Conservation (phyloP, 2,888 invertebrate genomes). For the Biston stratarius region DNA sequence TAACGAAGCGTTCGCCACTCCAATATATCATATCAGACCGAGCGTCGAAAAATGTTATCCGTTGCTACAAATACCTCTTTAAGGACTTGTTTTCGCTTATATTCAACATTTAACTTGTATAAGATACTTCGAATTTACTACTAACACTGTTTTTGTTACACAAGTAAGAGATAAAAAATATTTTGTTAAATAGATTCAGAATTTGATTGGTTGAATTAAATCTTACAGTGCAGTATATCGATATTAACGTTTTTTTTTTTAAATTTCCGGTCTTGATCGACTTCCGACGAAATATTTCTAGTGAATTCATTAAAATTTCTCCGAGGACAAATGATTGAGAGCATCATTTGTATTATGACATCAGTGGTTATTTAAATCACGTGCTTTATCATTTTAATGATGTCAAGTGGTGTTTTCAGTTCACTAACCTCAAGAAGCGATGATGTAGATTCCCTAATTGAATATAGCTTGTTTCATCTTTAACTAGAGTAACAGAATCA, state of each 20-base stretch:
- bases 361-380: constrained; percentile 47
- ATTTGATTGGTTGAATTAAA: too few species aligned
- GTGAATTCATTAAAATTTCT: constrained; percentile 69
- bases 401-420: constrained; percentile 47
- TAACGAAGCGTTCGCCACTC: constrained; percentile 79
- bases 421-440: constrained; percentile 56
- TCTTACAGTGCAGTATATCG: too few species aligned
- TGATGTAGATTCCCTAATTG: constrained; percentile 72
- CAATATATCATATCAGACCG: constrained; percentile 84
- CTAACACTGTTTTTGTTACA: too few species aligned
- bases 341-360: constrained; percentile 57
- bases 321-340: constrained; percentile 52
- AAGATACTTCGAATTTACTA: too few species aligned
- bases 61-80: constrained; percentile 69
- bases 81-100: constrained; percentile 55
- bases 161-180: too few species aligned
- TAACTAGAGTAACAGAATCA: constrained; percentile 70
- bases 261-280: constrained; percentile 53
- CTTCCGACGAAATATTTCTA: constrained; percentile 63
- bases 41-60: constrained; percentile 76
- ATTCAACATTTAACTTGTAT: not conserved
- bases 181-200: too few species aligned
- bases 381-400: constrained; percentile 46
- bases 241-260: constrained; percentile 49
- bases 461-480: constrained; percentile 75